A percentile compares a stretch with the other conserved stretches of the same genome.
These are phyloP conservation scores for Euglossa dilemma DNA, from an alignment of 1,140 invertebrate genomes.

Conservation along the genomic window DNA sequence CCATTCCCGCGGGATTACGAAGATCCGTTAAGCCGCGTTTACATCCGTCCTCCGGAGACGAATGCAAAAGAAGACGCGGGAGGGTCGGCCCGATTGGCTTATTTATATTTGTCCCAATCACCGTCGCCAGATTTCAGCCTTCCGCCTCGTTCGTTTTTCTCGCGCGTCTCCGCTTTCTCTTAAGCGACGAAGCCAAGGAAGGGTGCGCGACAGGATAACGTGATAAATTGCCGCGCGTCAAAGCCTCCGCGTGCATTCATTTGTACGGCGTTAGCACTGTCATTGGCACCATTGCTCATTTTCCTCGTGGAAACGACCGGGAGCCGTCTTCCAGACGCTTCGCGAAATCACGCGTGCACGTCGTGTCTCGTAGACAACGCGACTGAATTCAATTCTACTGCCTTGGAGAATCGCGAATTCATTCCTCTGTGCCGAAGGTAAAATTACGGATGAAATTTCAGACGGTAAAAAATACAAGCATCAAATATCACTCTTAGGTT, in stretches of 20 bases:
- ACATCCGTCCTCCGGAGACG: constrained; percentile 56
- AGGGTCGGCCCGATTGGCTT: constrained; percentile 70
- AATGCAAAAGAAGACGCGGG: constrained; percentile 45
- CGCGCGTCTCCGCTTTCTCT: constrained; percentile 30
- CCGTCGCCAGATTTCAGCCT: constrained; percentile 57
- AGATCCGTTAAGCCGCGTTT: constrained; percentile 70
- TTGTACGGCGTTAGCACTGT: constrained; percentile 79
- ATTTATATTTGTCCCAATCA: constrained; percentile 80
- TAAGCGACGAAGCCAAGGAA: constrained; percentile 49
- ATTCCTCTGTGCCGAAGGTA: too few relatives aligned
- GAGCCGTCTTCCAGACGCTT: constrained; percentile 47
- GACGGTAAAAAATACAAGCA: too few relatives aligned
- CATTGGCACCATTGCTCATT: constrained; percentile 79
- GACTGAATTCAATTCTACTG: not conserved
- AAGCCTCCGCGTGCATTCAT: constrained; percentile 79
- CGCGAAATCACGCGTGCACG: constrained; percentile 37
- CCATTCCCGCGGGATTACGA: constrained; percentile 67
- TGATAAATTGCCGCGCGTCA: constrained; percentile 80
- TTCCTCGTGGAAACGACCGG: constrained; percentile 46
- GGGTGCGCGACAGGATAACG: constrained; percentile 63
- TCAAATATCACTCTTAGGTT: too few relatives aligned
- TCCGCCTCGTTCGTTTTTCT: constrained; percentile 24
- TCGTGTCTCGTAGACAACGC: not conserved
- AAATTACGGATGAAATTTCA: too few relatives aligned
- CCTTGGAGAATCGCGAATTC: not conserved